Base-by-base conservation (phyloP, 2,113 vertebrate species). In the Rana temporaria region DNA sequence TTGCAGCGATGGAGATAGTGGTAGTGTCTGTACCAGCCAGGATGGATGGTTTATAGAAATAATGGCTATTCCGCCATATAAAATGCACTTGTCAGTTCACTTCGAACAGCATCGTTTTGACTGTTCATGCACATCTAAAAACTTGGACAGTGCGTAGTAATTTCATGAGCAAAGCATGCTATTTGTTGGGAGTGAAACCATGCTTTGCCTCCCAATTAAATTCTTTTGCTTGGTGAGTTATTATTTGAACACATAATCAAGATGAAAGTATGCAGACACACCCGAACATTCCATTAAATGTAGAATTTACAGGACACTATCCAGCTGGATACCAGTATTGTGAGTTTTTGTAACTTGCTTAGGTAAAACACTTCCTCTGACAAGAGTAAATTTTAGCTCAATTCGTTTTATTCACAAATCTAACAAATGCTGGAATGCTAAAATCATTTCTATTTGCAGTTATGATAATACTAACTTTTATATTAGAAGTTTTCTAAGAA, bases 181-280 rank as follows among this genome's bases (percentile, higher is more conserved):
- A 19, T 59, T 42, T 75, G 57, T 57, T 55, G 57, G n/a, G 71
- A 74, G 30, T 74, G 8, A 75, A 75, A 75, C 72, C 32, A 60
- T 4, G n/a, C 34, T 60, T 62, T 42, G 19, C 60, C 57, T 75
- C 72, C 56, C 57, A 62, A 75, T 62, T 75, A 32, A 74, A 62
- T 62, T 4, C 19, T 32, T 73, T 34, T 73, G 70, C 53, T 26
- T 32, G 24, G 24, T 42, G 38, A n/a, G 22, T 62, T 18, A 38
- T n/a, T 38, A 6, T 60, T n/a, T 73, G 71, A 57, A 34, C 30
- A 15, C 20, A 57, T 32, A 20, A 19, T 71, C 20, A 19, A 53
- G 62, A 64, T 77, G 17, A 57, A 56, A 64, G 22, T 19, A 24
- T 55, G 52, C 20, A n/a, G 76, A 55, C 76, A 67, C 76, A 67